These are phyloP conservation scores for Dufourea novaeangliae DNA, from an alignment of 1,140 invertebrate genomes.

Conservation along the genomic window DNA sequence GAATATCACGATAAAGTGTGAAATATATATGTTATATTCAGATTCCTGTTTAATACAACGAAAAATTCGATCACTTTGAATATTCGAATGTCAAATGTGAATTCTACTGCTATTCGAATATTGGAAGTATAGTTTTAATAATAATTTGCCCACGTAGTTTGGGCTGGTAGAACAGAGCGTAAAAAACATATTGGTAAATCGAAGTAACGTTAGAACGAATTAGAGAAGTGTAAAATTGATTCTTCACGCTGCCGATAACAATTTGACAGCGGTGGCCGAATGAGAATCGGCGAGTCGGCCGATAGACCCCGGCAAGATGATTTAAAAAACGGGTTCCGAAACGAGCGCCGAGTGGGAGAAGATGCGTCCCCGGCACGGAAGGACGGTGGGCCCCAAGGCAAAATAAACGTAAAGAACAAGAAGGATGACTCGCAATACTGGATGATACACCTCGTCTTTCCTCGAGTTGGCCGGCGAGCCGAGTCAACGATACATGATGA, in stretches of 20 bases:
- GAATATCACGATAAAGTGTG: too few species aligned
- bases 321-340: constrained; percentile 6
- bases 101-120: too few species aligned
- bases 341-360: not conserved
- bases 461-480: not conserved
- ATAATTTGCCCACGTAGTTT: too few species aligned
- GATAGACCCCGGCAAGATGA: not conserved
- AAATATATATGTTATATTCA: too few species aligned
- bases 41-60: too few species aligned
- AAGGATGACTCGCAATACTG: not conserved
- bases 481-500: not conserved
- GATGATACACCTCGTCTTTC: constrained; percentile 2
- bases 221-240: too few species aligned
- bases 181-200: too few species aligned
- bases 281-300: not conserved
- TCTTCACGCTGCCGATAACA: not conserved
- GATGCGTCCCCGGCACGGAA: not conserved
- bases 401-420: not conserved
- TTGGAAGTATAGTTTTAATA: too few species aligned
- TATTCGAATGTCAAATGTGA: too few species aligned
- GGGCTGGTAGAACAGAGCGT: too few species aligned
- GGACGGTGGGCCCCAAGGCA: not conserved
- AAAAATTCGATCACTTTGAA: too few species aligned
- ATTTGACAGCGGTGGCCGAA: not conserved
- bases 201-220: not conserved